A percentile compares a stretch with the other conserved stretches of the same genome.
These are phyloP conservation scores for Eilema depressum DNA, from an alignment of 2,888 invertebrate genomes.

Conservation along the genomic window DNA sequence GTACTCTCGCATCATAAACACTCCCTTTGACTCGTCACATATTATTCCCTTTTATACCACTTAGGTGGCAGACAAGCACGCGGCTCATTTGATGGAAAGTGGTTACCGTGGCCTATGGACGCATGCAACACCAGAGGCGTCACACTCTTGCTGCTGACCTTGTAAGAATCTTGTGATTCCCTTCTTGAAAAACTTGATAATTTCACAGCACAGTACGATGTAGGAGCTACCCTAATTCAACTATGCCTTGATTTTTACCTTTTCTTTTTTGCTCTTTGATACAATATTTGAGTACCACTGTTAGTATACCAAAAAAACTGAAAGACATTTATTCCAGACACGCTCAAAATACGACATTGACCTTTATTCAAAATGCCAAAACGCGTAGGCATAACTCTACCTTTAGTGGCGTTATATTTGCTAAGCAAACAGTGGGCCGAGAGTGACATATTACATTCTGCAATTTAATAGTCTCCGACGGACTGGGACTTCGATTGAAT, in stretches of 20 bases:
- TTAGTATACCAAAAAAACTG: neutral
- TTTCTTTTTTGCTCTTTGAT: neutral
- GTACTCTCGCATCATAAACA: too few relatives aligned
- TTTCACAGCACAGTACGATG: too few relatives aligned
- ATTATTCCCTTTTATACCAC: too few relatives aligned
- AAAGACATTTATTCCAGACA: neutral
- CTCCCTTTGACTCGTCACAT: too few relatives aligned
- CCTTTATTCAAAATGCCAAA: neutral
- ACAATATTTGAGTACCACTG: neutral
- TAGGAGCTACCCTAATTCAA: neutral
- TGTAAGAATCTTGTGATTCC: too few relatives aligned
- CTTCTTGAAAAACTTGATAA: too few relatives aligned
- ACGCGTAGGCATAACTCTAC: neutral
- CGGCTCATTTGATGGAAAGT: too few relatives aligned
- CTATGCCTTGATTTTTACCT: neutral
- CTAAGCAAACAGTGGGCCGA: neutral
- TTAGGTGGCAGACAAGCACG: too few relatives aligned
- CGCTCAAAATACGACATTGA: neutral
- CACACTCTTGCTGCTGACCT: too few relatives aligned
- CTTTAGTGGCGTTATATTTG: constrained; percentile 2
- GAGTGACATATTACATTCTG: constrained; percentile 8
- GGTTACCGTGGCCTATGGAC: too few relatives aligned
- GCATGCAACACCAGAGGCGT: too few relatives aligned
- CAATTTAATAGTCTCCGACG: constrained; percentile 5
- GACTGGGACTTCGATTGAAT: neutral